A percentile compares a stretch with the other conserved stretches of the same genome.
Evolutionary conservation across 2,113 vertebrate species (phyloP).

Genomic region (Clinocottus analis): DNA sequence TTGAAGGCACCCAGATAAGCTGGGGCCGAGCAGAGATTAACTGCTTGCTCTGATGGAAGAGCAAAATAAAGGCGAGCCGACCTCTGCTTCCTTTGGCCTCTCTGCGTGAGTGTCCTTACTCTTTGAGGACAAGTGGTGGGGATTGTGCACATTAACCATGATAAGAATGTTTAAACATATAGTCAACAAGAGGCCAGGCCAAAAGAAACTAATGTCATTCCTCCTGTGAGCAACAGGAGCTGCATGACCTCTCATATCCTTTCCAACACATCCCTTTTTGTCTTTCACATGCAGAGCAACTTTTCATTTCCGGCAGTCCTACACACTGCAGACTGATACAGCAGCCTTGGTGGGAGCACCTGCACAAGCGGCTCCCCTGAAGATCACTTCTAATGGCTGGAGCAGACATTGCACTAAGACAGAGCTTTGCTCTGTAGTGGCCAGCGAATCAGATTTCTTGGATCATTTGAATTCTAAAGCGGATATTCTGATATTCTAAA

Average conservation of each 20-base stretch:
- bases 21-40: conserved; percentile 74
- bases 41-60: conserved; percentile 73
- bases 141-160: conserved; percentile 62
- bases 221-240: conserved; percentile 44
- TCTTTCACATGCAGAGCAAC: conserved; percentile 30
- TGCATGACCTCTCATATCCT: conserved; percentile 47
- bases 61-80: conserved; percentile 68
- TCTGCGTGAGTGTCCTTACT: conserved; percentile 62
- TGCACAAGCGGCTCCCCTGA: conserved; percentile 15
- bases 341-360: neutral
- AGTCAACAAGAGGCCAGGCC: conserved; percentile 31
- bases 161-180: conserved; percentile 61
- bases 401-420: conserved; percentile 19
- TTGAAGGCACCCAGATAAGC: conserved; percentile 76
- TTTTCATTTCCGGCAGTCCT: conserved; percentile 40
- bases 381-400: conserved; percentile 30
- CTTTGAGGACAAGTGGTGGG: conserved; percentile 35
- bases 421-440: conserved; percentile 12
- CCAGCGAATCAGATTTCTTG: conserved; percentile 25
- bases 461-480: conserved; percentile 20
- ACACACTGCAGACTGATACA: conserved; percentile 1
- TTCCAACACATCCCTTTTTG: conserved; percentile 36
- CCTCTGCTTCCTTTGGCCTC: conserved; percentile 68
- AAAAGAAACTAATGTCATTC: conserved; percentile 34
- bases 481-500: neutral